Percentiles rank a stretch among this genome's conserved stretches.
These are phyloP conservation scores for Apamea monoglypha DNA, from an alignment of 2,888 invertebrate species.

Conservation along the genomic window DNA sequence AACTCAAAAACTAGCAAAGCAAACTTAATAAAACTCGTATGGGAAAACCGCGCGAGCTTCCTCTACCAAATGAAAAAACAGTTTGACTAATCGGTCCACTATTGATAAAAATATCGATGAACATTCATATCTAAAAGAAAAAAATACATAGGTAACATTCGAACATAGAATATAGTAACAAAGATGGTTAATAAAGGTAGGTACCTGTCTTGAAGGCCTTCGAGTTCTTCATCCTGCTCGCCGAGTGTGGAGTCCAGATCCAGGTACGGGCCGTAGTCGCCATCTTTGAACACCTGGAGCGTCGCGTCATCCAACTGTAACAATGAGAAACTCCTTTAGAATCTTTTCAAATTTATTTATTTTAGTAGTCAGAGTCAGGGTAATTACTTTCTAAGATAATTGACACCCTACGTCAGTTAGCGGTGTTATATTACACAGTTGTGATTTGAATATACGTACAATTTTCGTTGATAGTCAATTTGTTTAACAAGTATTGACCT, in stretches of 20 bases:
- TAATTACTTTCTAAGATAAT: not conserved
- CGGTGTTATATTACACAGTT: not conserved
- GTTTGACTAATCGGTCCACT: not conserved
- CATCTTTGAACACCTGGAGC: constrained; percentile 98
- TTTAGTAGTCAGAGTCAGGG: not conserved
- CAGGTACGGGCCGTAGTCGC: constrained; percentile 99
- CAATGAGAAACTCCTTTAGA: constrained; percentile 65
- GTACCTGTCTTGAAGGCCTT: constrained; percentile 98
- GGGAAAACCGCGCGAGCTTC: not conserved
- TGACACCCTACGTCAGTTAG: not conserved
- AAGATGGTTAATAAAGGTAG: not conserved
- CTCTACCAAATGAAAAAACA: not conserved
- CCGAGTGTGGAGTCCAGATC: constrained; percentile 99
- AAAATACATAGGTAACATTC: not conserved
- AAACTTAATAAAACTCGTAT: not conserved
- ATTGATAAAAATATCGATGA: not conserved
- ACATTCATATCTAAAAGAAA: not conserved
- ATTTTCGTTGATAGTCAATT: not conserved
- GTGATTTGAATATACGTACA: not conserved
- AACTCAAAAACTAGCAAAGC: not conserved
- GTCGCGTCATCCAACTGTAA: constrained; percentile 99
- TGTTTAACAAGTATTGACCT: not conserved
- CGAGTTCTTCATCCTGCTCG: constrained; percentile 99
- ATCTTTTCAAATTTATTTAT: too few species aligned
- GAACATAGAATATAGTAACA: not conserved